phyloP scores from a whole-genome alignment of 1,140 invertebrate genomes.

The Pteromalus puparum region DNA sequence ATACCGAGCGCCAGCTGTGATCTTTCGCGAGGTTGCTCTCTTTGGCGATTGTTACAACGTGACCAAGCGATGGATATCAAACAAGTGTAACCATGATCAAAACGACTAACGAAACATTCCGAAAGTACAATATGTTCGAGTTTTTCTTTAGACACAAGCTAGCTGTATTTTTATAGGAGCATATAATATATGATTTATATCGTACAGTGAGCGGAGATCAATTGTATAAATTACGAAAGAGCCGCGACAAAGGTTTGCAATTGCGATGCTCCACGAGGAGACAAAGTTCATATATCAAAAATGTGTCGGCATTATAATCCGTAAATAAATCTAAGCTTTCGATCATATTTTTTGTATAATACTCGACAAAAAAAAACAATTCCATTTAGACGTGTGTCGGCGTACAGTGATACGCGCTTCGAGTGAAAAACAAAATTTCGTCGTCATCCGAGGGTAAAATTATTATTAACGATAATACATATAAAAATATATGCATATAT shows the following conservation, averaged over 20 bases:
- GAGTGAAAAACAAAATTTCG: neutral
- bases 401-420: neutral
- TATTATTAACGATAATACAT: neutral
- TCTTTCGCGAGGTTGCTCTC: conserved; percentile 27
- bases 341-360: neutral
- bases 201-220: neutral
- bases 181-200: neutral
- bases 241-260: neutral
- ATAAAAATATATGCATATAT: conserved; percentile 6
- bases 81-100: conserved; percentile 5
- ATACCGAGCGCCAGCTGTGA: conserved; percentile 29
- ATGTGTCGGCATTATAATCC: conserved; percentile 20
- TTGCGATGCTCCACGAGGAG: conserved; percentile 11
- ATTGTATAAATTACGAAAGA: neutral
- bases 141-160: neutral
- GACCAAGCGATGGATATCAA: neutral
- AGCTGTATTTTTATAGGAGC: neutral
- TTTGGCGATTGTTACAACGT: neutral
- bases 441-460: neutral
- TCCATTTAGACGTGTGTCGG: neutral
- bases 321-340: neutral
- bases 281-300: conserved; percentile 4
- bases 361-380: neutral
- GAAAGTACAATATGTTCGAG: conserved; percentile 19
- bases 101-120: conserved; percentile 38